These are phyloP conservation scores for Alfaro cultratus DNA, from an alignment of 2,797 vertebrate genomes.

Conservation along the genomic window DNA sequence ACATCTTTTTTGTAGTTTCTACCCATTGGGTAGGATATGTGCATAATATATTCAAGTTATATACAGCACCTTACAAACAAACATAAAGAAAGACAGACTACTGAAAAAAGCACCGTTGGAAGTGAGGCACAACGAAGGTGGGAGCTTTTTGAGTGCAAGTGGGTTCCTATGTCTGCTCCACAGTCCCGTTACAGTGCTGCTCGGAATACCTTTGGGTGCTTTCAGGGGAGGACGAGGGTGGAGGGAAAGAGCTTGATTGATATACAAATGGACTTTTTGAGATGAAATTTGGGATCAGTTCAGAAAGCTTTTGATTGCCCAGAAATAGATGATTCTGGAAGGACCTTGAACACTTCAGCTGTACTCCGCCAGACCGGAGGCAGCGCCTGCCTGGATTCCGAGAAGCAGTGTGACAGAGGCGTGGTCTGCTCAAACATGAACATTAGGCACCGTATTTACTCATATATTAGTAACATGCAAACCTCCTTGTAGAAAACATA, in stretches of 20 bases:
- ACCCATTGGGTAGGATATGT: constrained; percentile 99
- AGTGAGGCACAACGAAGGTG: constrained; percentile 95
- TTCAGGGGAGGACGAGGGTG: background rate
- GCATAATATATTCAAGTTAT: constrained; percentile 97
- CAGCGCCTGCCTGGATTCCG: constrained; percentile 41
- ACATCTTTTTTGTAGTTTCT: constrained; percentile 85
- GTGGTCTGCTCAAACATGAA: constrained; percentile 85
- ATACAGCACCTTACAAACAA: constrained; percentile 94
- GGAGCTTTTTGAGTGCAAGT: constrained; percentile 85
- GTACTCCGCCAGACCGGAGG: constrained; percentile 36
- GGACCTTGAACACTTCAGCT: background rate
- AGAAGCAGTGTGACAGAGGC: constrained; percentile 66
- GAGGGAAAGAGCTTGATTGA: background rate
- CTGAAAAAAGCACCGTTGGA: constrained; percentile 94
- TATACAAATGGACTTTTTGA: background rate
- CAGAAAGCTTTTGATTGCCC: background rate
- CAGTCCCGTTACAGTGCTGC: constrained; percentile 61
- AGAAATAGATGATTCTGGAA: background rate
- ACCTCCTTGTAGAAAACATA: constrained; percentile 81
- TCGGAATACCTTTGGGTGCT: constrained; percentile 50
- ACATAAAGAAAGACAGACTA: constrained; percentile 83
- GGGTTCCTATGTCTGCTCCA: constrained; percentile 83
- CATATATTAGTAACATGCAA: constrained; percentile 85
- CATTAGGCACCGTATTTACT: constrained; percentile 87
- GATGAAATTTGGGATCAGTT: constrained; percentile 6